These are phyloP conservation scores for Andricus curvator DNA, from an alignment of 2,888 invertebrate species.

Conservation along the genomic window DNA sequence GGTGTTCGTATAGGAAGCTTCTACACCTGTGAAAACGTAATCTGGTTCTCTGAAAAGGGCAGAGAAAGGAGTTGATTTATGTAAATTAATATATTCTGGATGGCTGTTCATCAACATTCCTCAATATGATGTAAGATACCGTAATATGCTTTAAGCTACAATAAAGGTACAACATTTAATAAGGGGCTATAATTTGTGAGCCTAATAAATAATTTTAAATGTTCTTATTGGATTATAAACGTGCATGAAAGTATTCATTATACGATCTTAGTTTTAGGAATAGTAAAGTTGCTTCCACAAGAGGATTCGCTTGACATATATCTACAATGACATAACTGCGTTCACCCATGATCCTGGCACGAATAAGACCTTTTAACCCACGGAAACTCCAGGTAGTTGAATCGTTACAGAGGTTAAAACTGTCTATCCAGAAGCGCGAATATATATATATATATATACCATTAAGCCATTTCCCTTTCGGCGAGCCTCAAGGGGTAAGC, in stretches of 20 bases:
- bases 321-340: background rate
- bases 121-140: background rate
- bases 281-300: constrained; percentile 3
- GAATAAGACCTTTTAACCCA: constrained; percentile 5
- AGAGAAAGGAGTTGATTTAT: background rate
- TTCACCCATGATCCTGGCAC: background rate
- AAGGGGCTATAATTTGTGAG: background rate
- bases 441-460: no score
- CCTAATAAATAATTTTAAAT: background rate
- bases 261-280: background rate
- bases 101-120: background rate
- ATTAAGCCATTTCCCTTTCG: no score
- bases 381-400: background rate
- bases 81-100: background rate
- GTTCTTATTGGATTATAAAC: background rate
- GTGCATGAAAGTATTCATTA: background rate
- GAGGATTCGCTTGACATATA: constrained; percentile 7
- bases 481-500: no score
- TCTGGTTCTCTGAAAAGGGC: background rate
- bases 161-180: background rate
- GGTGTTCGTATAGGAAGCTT: background rate
- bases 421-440: background rate
- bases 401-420: background rate
- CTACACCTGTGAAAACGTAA: background rate
- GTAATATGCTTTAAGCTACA: background rate